phyloP scores from a whole-genome alignment of 92 coral and sea anemone species.

The Pocillopora grandis region DNA sequence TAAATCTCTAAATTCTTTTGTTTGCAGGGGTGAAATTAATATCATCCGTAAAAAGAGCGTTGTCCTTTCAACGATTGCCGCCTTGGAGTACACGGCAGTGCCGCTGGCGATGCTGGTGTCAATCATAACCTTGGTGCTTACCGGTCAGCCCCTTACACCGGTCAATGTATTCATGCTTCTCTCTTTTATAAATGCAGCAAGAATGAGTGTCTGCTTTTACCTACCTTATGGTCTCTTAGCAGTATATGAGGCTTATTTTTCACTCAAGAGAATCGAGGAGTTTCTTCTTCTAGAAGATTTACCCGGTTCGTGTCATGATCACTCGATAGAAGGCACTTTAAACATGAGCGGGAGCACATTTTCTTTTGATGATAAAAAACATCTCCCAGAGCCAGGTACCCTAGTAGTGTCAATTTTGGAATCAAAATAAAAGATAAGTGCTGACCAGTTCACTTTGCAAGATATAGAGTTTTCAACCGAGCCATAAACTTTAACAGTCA shows the following conservation, averaged over 20 bases:
- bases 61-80: neutral
- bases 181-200: neutral
- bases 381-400: too few relatives aligned
- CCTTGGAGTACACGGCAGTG: neutral
- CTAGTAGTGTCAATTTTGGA: neutral
- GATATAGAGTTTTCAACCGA: neutral
- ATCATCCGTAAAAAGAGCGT: neutral
- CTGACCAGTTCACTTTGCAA: neutral
- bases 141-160: neutral
- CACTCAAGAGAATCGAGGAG: neutral
- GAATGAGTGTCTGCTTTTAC: neutral
- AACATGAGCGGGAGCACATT: neutral
- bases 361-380: neutral
- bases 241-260: neutral
- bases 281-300: neutral
- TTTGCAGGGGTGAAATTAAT: neutral
- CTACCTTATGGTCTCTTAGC: neutral
- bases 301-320: neutral
- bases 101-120: neutral
- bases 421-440: neutral
- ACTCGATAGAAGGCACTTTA: neutral
- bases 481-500: neutral
- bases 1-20: neutral
- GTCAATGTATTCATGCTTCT: neutral
- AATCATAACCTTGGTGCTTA: neutral